These are phyloP conservation scores for Asteroscopus sphinx DNA, from an alignment of 2,888 invertebrate genomes.

Conservation along the genomic window DNA sequence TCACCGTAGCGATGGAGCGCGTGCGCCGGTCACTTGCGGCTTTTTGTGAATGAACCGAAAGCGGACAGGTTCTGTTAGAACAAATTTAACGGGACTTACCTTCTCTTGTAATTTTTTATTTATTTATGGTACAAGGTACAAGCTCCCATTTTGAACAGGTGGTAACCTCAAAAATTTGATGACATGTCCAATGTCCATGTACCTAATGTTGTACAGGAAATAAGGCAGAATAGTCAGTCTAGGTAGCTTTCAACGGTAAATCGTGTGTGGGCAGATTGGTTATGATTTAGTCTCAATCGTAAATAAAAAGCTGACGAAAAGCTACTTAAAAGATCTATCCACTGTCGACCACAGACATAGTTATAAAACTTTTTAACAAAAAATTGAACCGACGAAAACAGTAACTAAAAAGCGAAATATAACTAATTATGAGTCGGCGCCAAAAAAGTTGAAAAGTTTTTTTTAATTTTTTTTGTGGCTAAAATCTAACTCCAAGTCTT, in stretches of 20 bases:
- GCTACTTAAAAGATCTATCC: constrained; percentile 4
- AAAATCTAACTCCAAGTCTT: no score
- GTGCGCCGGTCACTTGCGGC: constrained; percentile 77
- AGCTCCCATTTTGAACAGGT: constrained; percentile 61
- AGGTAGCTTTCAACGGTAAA: constrained; percentile 27
- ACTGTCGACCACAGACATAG: no score
- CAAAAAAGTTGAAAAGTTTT: no score
- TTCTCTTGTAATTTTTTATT: constrained; percentile 72
- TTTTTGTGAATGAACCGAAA: constrained; percentile 85
- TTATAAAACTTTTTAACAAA: no score
- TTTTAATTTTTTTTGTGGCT: no score
- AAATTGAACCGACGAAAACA: no score
- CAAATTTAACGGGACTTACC: constrained; percentile 83
- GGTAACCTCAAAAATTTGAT: constrained; percentile 55
- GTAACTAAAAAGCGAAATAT: no score
- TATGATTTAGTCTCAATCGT: constrained; percentile 18
- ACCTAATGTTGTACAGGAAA: constrained; percentile 48
- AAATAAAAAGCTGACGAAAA: constrained; percentile 12
- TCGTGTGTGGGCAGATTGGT: constrained; percentile 22
- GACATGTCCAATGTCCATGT: constrained; percentile 47
- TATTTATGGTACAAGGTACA: constrained; percentile 63
- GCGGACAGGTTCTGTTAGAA: constrained; percentile 82
- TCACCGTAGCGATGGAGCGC: constrained; percentile 72
- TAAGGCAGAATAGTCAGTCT: constrained; percentile 27
- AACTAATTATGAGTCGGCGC: no score